These are phyloP conservation scores for Biston betularia DNA, from an alignment of 2,888 invertebrate species.

Conservation along the genomic window DNA sequence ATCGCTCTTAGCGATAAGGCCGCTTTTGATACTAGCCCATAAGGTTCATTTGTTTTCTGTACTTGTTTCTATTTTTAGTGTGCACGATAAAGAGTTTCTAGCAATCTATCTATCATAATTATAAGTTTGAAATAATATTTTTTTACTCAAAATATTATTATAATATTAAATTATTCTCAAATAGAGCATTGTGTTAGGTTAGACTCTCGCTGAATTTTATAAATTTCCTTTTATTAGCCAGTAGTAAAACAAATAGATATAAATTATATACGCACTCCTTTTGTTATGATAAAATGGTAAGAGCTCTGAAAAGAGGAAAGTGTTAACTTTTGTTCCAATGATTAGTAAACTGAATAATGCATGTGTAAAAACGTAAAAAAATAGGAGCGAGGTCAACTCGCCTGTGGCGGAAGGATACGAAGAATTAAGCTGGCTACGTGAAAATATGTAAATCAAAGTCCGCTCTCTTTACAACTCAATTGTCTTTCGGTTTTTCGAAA, in stretches of 20 bases:
- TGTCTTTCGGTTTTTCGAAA: slow-evolving; percentile 32
- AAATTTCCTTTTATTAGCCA: no score
- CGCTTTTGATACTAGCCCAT: no score
- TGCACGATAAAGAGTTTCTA: no score
- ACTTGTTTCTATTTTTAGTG: no score
- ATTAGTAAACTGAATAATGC: slow-evolving; percentile 45
- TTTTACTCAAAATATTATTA: no score
- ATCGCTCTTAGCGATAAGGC: no score
- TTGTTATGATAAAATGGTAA: not conserved
- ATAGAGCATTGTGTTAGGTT: no score
- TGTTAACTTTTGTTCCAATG: slow-evolving; percentile 31
- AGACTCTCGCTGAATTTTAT: no score
- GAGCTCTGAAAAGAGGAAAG: not conserved
- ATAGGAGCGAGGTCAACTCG: slow-evolving; percentile 50
- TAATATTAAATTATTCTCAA: no score
- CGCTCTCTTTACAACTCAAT: slow-evolving; percentile 25
- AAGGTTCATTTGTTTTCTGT: no score
- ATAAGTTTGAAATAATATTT: no score
- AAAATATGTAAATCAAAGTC: slow-evolving; percentile 45
- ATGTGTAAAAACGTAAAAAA: slow-evolving; percentile 44
- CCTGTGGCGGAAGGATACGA: slow-evolving; percentile 40
- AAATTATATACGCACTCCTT: not conserved
- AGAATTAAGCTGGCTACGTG: slow-evolving; percentile 37
- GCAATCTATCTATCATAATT: no score
- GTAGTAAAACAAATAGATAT: not conserved